Evolutionary conservation across 2,888 invertebrate genomes (phyloP), one percentile per base, ranked within the genome.

Genomic region (Agrochola lota): DNA sequence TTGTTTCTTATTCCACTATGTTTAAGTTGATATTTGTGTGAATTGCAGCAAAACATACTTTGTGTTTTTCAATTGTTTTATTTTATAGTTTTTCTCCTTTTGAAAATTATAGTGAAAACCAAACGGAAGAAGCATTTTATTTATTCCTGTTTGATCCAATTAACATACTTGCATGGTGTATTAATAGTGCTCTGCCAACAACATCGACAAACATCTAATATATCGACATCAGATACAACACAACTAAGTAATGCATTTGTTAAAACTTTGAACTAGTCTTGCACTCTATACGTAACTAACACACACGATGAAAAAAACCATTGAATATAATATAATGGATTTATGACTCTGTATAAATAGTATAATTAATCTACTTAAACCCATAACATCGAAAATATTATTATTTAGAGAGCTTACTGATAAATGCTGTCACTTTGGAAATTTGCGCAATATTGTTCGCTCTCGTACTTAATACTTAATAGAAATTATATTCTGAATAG

Each of bases 131-230:
- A 9, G 0, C 0, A 11, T n/a, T 40, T 17, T 69, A 55, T 57
- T 69, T 35, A 60, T 62, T 60, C 17, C 62, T 62, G 9, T 35
- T 30, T 30, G 20, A 35, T 62, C 35, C 35, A 57, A 68, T 63
- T 6, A 74, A 67, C 15, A 15, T 52, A 59, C 11, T 43, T 43
- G 43, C 11, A 72, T 35, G 40, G n/a, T 68, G 62, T 74, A 72
- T 70, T 74, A 74, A 67, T 75, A 75, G 74, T 84, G 76, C 71
- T 67, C 80, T 74, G 81, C 78, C 67, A 63, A 85, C 74, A 83
- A 87, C 81, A 86, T 85, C 71, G 75, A 80, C 62, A 77, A 71
- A 85, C 74, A 74, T 78, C 81, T 70, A 78, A 85, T 73, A 85
- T 75, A 85, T 82, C 74, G 85, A 75, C 70, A 73, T 80, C 12